Evolutionary conservation across 2,888 invertebrate genomes (phyloP), one percentile per base, ranked within the genome.

Genomic region (Podabrus alpinus): DNA sequence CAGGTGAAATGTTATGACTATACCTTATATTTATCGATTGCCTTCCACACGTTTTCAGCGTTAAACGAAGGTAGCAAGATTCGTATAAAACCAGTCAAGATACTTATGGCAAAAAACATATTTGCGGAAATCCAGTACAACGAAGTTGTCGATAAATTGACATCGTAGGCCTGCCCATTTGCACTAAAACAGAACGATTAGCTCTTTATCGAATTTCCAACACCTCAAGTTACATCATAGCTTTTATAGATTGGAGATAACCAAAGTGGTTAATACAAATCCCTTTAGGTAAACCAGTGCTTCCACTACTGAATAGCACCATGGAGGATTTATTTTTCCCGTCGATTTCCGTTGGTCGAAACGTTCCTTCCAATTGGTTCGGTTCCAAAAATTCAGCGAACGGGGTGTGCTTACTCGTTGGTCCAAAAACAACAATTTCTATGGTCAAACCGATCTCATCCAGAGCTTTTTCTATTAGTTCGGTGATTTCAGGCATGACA

Each of bases 61-160:
- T 82, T 80, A 66, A 82, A 81, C n/a, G 75, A 72, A 13, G 72
- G 73, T 4, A 72, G 60, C 7, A 82, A 25, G 13, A 85, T 68
- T 67, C 81, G 79, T 13, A 74, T 73, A 59, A 77, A 75, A 15
- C 85, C 85, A 7, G 68, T 59, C 2, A 81, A 21, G 19, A 83
- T 80, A 7, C 77, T 70, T 16, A 69, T 70, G 11, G 80, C 68
- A 2, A 81, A 67, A 2, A 81, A 17, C 5, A 83, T 11, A 11
- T 77, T 29, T 2, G 80, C 82, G 3, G 85, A 83, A 29, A 85
- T 80, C 85, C 85, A 85, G 66, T 83, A 84, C n/a, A 82, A 77
- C 0, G 80, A 80, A 7, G 80, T 79, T 69, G 81, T 83, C 24
- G 68, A 66, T 3, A 70, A n/a, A 24, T 15, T 16, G n/a, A 24